Evolutionary conservation across 2,888 invertebrate species (phyloP).

Genomic region (Microplitis manilae): DNA sequence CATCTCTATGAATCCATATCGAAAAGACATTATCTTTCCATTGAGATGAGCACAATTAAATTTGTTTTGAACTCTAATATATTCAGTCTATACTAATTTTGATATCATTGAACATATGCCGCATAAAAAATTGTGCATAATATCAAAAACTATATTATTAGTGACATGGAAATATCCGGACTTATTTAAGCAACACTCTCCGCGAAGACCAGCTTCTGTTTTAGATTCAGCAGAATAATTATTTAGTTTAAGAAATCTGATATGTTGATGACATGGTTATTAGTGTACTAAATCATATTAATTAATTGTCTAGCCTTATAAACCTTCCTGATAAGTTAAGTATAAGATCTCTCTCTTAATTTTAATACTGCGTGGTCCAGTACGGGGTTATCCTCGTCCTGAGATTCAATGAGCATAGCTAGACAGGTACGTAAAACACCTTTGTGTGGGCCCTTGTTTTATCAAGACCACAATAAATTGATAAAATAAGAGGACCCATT

Average conservation of each 20-base stretch:
- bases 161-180: slow-evolving; percentile 34
- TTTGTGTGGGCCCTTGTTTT: slow-evolving; percentile 49
- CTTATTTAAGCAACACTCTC: slow-evolving; percentile 38
- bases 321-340: slow-evolving; percentile 40
- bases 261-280: slow-evolving; percentile 33
- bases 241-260: slow-evolving; percentile 19
- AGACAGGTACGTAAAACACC: too few species aligned
- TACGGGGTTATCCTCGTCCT: too few species aligned
- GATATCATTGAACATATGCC: slow-evolving; percentile 47
- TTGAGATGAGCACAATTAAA: slow-evolving; percentile 11
- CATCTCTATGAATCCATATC: too few species aligned
- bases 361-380: too few species aligned
- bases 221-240: slow-evolving; percentile 21
- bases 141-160: slow-evolving; percentile 37
- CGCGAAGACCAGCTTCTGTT: slow-evolving; percentile 39
- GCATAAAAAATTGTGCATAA: slow-evolving; percentile 41
- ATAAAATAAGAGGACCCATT: slow-evolving; percentile 50
- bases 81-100: slow-evolving; percentile 28
- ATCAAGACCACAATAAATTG: too few species aligned
- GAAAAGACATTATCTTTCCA: slow-evolving; percentile 17
- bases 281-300: slow-evolving; percentile 32
- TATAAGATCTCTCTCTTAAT: too few species aligned
- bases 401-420: too few species aligned
- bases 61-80: slow-evolving; percentile 2
- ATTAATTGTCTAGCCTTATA: too few species aligned